A percentile compares a stretch with the other conserved stretches of the same genome.
Evolutionary conservation across 2,888 invertebrate species (phyloP).

Genomic region (Cyrtodaria siliqua): DNA sequence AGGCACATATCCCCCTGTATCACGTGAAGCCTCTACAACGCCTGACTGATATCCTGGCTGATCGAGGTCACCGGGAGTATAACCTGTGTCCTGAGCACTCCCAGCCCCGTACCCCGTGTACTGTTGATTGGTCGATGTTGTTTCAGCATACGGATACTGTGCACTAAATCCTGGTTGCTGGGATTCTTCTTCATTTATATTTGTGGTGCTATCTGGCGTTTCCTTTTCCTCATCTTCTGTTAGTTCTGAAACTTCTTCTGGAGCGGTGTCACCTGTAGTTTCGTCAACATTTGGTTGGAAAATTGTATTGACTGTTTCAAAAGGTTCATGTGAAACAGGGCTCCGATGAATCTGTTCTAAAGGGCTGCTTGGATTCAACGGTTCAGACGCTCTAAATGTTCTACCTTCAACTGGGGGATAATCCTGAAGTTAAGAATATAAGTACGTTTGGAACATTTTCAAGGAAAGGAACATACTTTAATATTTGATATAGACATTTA

Average conservation of each 20-base stretch:
- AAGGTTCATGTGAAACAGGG: constrained; percentile 13
- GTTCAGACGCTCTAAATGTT: constrained; percentile 55
- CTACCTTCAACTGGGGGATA: constrained; percentile 29
- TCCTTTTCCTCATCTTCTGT: neutral
- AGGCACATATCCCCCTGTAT: no score
- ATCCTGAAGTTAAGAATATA: no score
- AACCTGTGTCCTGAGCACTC: neutral
- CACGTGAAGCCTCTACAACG: no score
- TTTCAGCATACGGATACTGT: constrained; percentile 39
- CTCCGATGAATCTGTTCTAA: constrained; percentile 7
- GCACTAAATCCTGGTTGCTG: constrained; percentile 21
- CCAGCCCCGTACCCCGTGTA: neutral
- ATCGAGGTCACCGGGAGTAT: no score
- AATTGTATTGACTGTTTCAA: constrained; percentile 49
- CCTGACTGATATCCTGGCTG: no score
- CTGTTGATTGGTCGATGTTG: constrained; percentile 2
- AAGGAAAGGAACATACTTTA: no score
- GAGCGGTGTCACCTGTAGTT: neutral
- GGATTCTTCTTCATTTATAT: no score
- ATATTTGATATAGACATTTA: no score
- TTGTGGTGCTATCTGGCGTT: no score
- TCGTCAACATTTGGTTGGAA: constrained; percentile 50
- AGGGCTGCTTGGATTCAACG: constrained; percentile 30
- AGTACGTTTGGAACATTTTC: no score
- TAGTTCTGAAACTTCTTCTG: neutral